Evolutionary conservation across 2,113 vertebrate genomes (phyloP).

Genomic region (Silurus glanis): DNA sequence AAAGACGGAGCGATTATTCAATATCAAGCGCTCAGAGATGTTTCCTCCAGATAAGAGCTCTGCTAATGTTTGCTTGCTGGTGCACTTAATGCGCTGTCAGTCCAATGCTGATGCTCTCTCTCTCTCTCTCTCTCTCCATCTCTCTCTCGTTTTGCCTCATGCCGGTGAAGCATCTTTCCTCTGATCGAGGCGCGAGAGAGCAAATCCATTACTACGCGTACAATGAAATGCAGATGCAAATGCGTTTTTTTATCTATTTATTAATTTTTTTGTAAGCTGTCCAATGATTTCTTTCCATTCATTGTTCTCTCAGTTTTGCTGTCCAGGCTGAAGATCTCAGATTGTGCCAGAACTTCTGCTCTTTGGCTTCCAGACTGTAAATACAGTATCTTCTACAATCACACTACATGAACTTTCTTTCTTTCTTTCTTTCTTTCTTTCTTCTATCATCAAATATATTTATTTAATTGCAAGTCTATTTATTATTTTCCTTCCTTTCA

Average conservation of each 20-base stretch:
- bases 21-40: constrained; percentile 68
- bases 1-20: constrained; percentile 68
- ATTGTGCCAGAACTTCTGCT: neutral
- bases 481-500: too few species aligned
- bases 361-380: neutral
- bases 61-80: constrained; percentile 55
- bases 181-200: constrained; percentile 29
- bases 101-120: neutral
- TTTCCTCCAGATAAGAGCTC: constrained; percentile 65
- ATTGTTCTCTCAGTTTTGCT: constrained; percentile 64
- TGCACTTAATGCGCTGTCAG: constrained; percentile 62
- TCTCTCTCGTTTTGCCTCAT: neutral
- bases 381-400: too few species aligned
- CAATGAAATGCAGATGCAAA: constrained; percentile 9
- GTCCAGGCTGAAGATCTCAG: neutral
- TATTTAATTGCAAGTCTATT: too few species aligned
- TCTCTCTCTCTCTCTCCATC: neutral
- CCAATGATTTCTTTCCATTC: constrained; percentile 55
- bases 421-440: too few species aligned
- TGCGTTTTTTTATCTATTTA: constrained; percentile 15
- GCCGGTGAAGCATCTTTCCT: constrained; percentile 41
- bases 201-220: constrained; percentile 63
- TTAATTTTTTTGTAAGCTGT: constrained; percentile 15
- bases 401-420: too few species aligned
- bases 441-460: too few species aligned